Evolutionary conservation across 2,797 vertebrate genomes (phyloP).

Genomic region (Darevskia mixta): DNA sequence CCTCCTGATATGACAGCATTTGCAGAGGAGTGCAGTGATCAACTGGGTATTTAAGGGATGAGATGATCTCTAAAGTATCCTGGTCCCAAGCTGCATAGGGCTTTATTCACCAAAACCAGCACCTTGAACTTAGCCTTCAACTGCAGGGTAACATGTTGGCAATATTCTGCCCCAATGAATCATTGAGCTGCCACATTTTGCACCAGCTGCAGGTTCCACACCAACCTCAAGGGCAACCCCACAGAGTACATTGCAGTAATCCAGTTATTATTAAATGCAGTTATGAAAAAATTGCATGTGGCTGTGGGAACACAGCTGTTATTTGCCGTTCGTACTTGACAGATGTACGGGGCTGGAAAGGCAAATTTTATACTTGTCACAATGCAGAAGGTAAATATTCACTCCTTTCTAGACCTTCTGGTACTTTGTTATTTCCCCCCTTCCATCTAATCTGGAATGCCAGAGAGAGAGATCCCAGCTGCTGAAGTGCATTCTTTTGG

Average conservation of each 20-base stretch:
- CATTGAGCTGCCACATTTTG: not conserved
- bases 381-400: not conserved
- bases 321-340: not conserved
- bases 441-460: accelerated
- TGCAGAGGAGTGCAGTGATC: too few species aligned
- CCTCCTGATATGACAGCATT: not conserved
- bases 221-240: not conserved
- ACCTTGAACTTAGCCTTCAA: not conserved
- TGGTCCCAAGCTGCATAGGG: not conserved
- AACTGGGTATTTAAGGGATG: not conserved
- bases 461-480: not conserved
- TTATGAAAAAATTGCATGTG: not conserved
- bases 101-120: not conserved
- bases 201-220: not conserved
- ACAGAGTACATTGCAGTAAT: not conserved
- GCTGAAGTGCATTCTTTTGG: not conserved
- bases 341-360: too few species aligned
- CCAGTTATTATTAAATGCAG: not conserved
- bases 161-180: not conserved
- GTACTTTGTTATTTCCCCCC: accelerated
- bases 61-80: not conserved
- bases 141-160: not conserved
- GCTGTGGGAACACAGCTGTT: not conserved
- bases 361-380: not conserved
- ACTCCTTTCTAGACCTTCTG: not conserved